These are phyloP conservation scores for Electrona antarctica DNA, from an alignment of 2,113 vertebrate species.

Conservation along the genomic window DNA sequence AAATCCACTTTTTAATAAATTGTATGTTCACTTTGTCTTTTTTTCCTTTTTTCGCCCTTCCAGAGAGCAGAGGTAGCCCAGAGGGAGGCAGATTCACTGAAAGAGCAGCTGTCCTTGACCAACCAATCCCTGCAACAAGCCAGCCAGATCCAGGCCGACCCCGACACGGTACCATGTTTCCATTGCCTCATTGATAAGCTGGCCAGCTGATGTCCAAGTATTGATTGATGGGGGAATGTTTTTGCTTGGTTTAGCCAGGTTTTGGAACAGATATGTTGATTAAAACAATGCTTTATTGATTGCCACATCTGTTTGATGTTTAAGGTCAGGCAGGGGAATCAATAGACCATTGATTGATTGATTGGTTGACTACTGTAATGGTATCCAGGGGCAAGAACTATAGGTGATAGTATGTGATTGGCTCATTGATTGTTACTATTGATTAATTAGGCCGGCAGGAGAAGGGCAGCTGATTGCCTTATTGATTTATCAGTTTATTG, in stretches of 20 bases:
- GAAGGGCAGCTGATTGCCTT: background rate
- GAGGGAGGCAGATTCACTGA: slow-evolving; percentile 90
- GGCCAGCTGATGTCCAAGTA: slow-evolving; percentile 21
- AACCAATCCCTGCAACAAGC: slow-evolving; percentile 90
- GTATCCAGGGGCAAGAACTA: slow-evolving; percentile 22
- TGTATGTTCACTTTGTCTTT: too few species aligned
- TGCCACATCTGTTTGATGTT: slow-evolving; percentile 9
- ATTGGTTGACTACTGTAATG: slow-evolving; percentile 20
- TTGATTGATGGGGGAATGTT: slow-evolving; percentile 49
- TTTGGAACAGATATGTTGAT: slow-evolving; percentile 22
- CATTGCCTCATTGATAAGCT: slow-evolving; percentile 30
- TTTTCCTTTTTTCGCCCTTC: slow-evolving; percentile 13
- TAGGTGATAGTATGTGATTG: slow-evolving; percentile 16
- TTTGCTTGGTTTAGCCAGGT: slow-evolving; percentile 18
- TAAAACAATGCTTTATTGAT: slow-evolving; percentile 38
- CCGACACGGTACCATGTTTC: slow-evolving; percentile 84
- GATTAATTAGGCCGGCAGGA: slow-evolving; percentile 15
- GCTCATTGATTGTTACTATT: slow-evolving; percentile 26
- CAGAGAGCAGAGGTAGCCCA: slow-evolving; percentile 96
- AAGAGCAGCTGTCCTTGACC: slow-evolving; percentile 91
- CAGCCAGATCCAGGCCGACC: slow-evolving; percentile 88
- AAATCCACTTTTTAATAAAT: background rate
- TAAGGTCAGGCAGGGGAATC: slow-evolving; percentile 19
- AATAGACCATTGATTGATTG: slow-evolving; percentile 8
- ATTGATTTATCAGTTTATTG: slow-evolving; percentile 6